Base-by-base conservation (phyloP, 2,888 invertebrate species). In the Melinopterus prodromus region DNA sequence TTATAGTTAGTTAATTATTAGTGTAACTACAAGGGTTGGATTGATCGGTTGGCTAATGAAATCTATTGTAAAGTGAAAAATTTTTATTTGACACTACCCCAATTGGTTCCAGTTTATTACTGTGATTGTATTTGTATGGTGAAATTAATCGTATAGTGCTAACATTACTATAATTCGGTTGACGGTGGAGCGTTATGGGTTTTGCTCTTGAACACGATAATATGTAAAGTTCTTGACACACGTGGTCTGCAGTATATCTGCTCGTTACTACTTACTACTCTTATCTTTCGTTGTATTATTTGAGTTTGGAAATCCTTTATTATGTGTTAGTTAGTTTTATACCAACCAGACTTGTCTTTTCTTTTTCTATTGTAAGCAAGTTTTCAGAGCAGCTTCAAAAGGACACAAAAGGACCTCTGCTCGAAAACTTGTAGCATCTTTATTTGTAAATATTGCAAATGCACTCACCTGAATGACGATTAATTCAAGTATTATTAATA, bases 91-190 rank as follows among this genome's bases (percentile, higher is more conserved):
- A 53, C 53, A 53, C 53, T 53, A 53, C 53, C 53, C 53, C 53
- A 53, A 72, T 87, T 87, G 86, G 86, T 88, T 88, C 87, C 87
- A 87, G 85, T 88, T 87, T 86, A 84, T 88, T 88, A 87, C 88
- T 88, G 88, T 88, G 88, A 88, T 88, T 88, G 87, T 88, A 88
- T 87, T 88, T 88, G 86, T 87, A 88, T 87, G 85, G 53, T 53
- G 53, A 53, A 53, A 53, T 53, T 53, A 53, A 12, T 53, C 53
- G 53, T 53, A 84, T 86, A 86, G 84, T 85, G 83, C 84, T 85
- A 85, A 82, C 81, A 85, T 16, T 78, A 85, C 83, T 83, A 84
- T 86, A 86, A 84, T 86, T 85, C 85, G 81, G 81, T 76, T 76
- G 53, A 79, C 76, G 78, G 78, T 78, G 53, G 78, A 37, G 78